These are phyloP conservation scores for Erpetoichthys calabaricus DNA, from an alignment of 2,797 vertebrate genomes.

Conservation along the genomic window DNA sequence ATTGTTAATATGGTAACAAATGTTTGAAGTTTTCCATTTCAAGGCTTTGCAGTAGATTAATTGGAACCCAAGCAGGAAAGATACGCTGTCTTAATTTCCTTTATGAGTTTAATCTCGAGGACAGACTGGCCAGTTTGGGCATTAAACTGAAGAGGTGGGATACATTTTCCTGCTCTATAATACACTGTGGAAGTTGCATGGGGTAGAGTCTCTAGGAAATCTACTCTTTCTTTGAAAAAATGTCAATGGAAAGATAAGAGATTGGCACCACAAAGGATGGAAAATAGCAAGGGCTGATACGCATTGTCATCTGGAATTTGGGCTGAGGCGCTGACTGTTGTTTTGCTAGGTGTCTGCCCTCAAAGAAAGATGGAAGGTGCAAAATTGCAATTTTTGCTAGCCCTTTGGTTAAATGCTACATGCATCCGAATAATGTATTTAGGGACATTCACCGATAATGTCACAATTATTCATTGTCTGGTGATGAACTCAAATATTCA, in stretches of 20 bases:
- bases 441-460: conserved; percentile 62
- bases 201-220: conserved; percentile 99
- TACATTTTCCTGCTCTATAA: conserved; percentile 69
- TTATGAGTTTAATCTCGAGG: conserved; percentile 49
- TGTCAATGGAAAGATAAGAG: conserved; percentile 95
- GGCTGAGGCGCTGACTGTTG: conserved; percentile 97
- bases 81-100: conserved; percentile 76
- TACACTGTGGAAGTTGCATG: conserved; percentile 93
- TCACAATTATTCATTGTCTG: conserved; percentile 71
- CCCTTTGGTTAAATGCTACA: conserved; percentile 67
- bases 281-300: conserved; percentile 96
- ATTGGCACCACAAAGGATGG: conserved; percentile 98
- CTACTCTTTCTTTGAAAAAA: conserved; percentile 98
- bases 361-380: conserved; percentile 84
- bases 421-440: conserved; percentile 64
- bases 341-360: conserved; percentile 78
- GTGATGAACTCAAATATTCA: conserved; percentile 57
- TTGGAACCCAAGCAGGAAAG: conserved; percentile 29
- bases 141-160: conserved; percentile 66
- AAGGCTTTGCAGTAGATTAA: too few species aligned
- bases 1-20: too few species aligned
- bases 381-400: conserved; percentile 75
- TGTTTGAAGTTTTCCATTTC: too few species aligned
- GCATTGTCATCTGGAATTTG: conserved; percentile 98
- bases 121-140: conserved; percentile 52